Evolutionary conservation across 2,888 invertebrate species (phyloP).

Genomic region (Psylliodes chrysocephalus): DNA sequence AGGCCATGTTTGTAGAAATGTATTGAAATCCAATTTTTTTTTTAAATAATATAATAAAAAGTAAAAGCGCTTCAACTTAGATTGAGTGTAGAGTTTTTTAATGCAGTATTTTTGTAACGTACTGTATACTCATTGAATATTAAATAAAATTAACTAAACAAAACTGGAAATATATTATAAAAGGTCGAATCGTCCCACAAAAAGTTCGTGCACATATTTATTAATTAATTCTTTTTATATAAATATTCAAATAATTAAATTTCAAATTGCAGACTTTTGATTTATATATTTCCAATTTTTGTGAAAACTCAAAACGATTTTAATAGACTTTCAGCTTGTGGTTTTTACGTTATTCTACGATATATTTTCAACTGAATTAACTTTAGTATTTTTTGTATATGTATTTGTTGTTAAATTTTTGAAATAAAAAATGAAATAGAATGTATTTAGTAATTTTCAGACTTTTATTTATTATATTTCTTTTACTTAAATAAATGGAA

Average conservation of each 20-base stretch:
- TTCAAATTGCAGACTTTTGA: background rate
- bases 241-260: too few relatives aligned
- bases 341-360: constrained; percentile 8
- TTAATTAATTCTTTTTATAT: too few relatives aligned
- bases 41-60: constrained; percentile 6
- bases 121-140: constrained; percentile 1
- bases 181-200: too few relatives aligned
- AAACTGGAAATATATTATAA: background rate
- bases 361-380: constrained; percentile 18
- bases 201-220: too few relatives aligned
- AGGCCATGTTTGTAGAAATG: background rate
- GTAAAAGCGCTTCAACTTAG: constrained; percentile 15
- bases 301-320: background rate
- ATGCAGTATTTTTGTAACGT: constrained; percentile 23
- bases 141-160: background rate
- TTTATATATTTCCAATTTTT: background rate
- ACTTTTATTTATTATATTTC: constrained; percentile 9
- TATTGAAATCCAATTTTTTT: constrained; percentile 1
- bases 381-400: constrained; percentile 33
- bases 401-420: constrained; percentile 36
- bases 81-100: constrained; percentile 8
- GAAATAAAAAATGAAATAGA: constrained; percentile 31
- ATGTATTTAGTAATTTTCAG: constrained; percentile 22
- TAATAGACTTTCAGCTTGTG: constrained; percentile 21
- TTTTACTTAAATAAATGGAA: too few relatives aligned